A percentile compares a stretch with the other conserved stretches of the same genome.
phyloP scores from a whole-genome alignment of 2,797 vertebrate genomes.

The Spheniscus humboldti region DNA sequence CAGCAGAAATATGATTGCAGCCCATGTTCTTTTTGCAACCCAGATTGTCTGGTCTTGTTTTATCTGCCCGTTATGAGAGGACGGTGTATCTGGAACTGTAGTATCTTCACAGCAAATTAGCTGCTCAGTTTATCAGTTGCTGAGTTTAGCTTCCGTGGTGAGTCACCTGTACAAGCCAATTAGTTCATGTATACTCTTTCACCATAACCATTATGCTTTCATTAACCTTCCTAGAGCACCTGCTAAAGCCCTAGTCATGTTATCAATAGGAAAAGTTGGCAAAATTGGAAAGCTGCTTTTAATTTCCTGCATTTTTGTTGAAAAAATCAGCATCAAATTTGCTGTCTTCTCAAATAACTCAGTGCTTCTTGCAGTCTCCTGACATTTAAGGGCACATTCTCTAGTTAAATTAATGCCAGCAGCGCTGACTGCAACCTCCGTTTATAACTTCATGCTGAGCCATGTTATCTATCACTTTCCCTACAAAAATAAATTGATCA shows the following conservation, averaged over 20 bases:
- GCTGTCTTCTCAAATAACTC: conserved; percentile 56
- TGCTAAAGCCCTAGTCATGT: background rate
- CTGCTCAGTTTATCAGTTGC: background rate
- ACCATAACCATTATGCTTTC: background rate
- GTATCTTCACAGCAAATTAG: background rate
- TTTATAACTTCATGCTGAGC: conserved; percentile 49
- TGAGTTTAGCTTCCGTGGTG: background rate
- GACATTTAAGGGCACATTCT: conserved; percentile 63
- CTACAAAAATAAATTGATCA: conserved; percentile 47
- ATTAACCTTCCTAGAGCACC: background rate
- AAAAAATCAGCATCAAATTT: conserved; percentile 40
- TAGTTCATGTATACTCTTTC: background rate
- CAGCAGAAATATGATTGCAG: background rate
- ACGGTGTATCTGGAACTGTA: background rate
- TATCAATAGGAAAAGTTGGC: background rate
- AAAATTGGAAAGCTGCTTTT: background rate
- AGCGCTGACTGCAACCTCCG: conserved; percentile 50
- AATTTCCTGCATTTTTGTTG: conserved; percentile 11
- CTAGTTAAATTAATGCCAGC: conserved; percentile 51
- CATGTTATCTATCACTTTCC: conserved; percentile 30
- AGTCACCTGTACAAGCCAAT: background rate
- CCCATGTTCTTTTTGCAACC: background rate
- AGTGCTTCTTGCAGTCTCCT: conserved; percentile 38
- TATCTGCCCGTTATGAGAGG: background rate
- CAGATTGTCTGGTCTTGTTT: background rate